phyloP scores from a whole-genome alignment of 2,113 vertebrate species.

The Peromyscus californicus region DNA sequence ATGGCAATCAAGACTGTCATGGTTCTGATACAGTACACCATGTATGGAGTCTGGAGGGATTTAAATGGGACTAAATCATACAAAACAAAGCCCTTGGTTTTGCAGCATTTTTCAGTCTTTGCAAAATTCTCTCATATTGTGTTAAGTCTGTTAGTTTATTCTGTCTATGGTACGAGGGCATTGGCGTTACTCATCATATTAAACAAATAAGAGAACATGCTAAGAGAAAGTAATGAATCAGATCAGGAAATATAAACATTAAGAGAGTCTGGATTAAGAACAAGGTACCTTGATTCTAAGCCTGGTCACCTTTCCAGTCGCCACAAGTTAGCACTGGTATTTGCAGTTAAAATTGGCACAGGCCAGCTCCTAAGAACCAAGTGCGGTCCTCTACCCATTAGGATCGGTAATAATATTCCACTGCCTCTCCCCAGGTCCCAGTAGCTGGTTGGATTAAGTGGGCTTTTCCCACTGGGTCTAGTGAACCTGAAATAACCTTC shows the following conservation, averaged over 20 bases:
- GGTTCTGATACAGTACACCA: neutral
- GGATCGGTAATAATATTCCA: neutral
- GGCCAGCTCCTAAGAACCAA: conserved; percentile 10
- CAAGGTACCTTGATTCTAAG: neutral
- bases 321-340: neutral
- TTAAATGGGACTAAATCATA: neutral
- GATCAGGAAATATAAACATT: neutral
- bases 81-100: neutral
- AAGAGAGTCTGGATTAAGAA: neutral
- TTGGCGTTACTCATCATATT: neutral
- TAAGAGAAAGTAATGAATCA: neutral
- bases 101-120: neutral
- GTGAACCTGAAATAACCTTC: conserved; percentile 66
- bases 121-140: neutral
- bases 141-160: neutral
- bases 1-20: neutral
- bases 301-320: neutral
- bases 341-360: neutral
- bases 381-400: neutral
- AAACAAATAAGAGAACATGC: neutral
- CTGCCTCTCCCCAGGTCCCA: conserved; percentile 34
- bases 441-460: conserved; percentile 36
- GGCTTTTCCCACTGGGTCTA: conserved; percentile 56
- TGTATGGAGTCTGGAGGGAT: neutral
- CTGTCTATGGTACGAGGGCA: neutral